A percentile compares a stretch with the other conserved stretches of the same genome.
These are phyloP conservation scores for Platycheirus albimanus DNA, from an alignment of 2,888 invertebrate genomes.

Conservation along the genomic window DNA sequence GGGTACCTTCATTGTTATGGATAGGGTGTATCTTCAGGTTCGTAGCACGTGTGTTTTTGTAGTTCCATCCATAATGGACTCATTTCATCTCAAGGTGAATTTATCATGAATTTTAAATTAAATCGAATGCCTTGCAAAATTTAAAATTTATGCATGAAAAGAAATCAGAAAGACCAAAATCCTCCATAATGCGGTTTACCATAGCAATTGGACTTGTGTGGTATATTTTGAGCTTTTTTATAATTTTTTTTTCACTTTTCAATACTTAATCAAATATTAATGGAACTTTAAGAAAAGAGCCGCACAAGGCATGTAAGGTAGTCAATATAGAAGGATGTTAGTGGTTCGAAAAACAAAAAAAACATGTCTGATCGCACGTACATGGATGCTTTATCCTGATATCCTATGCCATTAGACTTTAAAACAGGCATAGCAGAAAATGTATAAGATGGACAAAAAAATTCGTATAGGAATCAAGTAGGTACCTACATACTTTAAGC, in stretches of 20 bases:
- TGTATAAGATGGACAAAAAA: too few relatives aligned
- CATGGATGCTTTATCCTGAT: too few relatives aligned
- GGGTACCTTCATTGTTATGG: not conserved
- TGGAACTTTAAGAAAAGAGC: too few relatives aligned
- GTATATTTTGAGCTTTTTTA: not conserved
- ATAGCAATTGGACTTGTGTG: not conserved
- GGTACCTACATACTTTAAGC: too few relatives aligned
- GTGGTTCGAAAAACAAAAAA: too few relatives aligned
- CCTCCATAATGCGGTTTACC: not conserved
- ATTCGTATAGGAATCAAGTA: too few relatives aligned
- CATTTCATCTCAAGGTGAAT: not conserved
- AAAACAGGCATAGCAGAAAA: too few relatives aligned
- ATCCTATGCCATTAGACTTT: too few relatives aligned
- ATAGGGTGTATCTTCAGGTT: not conserved
- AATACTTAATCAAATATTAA: not conserved
- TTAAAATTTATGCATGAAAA: slow-evolving; percentile 9
- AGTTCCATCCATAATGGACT: not conserved
- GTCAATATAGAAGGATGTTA: too few relatives aligned
- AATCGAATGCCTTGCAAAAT: not conserved
- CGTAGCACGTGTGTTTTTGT: not conserved
- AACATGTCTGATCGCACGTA: too few relatives aligned
- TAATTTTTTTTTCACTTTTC: not conserved
- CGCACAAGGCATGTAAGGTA: too few relatives aligned
- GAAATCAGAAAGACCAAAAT: slow-evolving; percentile 11
- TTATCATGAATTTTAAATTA: slow-evolving; percentile 28